Evolutionary conservation across 2,113 vertebrate genomes (phyloP).

Genomic region (Mus pahari): DNA sequence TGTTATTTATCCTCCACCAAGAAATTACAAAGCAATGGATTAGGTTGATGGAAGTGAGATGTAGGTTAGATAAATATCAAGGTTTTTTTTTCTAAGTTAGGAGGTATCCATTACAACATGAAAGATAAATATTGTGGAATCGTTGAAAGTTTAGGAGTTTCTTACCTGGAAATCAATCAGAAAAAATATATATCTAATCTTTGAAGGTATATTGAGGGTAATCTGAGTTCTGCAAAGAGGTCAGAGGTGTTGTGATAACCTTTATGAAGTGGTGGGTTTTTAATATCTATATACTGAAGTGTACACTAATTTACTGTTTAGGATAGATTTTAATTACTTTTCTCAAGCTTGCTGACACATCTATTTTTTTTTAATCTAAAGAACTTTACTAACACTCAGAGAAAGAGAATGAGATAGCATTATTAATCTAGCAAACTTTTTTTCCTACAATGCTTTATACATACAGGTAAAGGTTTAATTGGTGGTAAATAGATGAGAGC

Average conservation of each 20-base stretch:
- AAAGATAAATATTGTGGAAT: not conserved
- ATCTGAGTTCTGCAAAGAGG: not conserved
- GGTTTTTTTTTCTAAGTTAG: not conserved
- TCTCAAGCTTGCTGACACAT: not conserved
- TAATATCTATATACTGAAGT: not conserved
- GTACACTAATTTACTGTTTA: not conserved
- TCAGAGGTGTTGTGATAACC: not conserved
- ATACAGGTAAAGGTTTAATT: too few relatives aligned
- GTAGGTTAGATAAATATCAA: constrained; percentile 23
- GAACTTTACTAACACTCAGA: not conserved
- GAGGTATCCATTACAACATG: not conserved
- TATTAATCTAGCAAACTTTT: not conserved
- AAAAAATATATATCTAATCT: not conserved
- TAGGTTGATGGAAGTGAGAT: not conserved
- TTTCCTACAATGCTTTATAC: too few relatives aligned
- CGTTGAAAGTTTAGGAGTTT: constrained; percentile 10
- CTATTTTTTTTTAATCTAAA: not conserved
- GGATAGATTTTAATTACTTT: not conserved
- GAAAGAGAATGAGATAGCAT: not conserved
- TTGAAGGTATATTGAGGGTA: not conserved
- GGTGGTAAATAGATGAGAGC: too few relatives aligned
- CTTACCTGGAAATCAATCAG: constrained; percentile 14
- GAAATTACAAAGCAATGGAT: constrained; percentile 15
- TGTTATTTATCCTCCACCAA: not conserved
- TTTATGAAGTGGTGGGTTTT: constrained; percentile 14